These are phyloP conservation scores for Coturnix japonica DNA, from an alignment of 2,113 vertebrate genomes.

Conservation along the genomic window DNA sequence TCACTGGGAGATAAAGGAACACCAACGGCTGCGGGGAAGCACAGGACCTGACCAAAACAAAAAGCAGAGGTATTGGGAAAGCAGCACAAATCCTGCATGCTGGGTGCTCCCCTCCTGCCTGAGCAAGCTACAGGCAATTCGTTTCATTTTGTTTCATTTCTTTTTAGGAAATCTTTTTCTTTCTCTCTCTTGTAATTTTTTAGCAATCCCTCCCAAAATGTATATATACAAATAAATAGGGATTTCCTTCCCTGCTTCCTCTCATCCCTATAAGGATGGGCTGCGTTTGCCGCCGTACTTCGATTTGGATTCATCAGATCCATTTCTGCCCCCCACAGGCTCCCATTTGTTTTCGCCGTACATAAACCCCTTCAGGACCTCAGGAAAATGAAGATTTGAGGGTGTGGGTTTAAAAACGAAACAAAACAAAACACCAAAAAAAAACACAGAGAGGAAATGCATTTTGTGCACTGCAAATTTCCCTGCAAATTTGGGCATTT, in stretches of 20 bases:
- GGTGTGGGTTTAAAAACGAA: background rate
- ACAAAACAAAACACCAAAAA: too few species aligned
- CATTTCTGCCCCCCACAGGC: background rate
- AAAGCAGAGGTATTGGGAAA: background rate
- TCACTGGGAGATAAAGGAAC: slow-evolving; percentile 35
- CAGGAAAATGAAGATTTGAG: background rate
- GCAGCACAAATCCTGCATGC: rapidly evolving
- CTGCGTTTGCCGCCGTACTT: background rate
- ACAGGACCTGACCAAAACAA: background rate
- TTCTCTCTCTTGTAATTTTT: background rate
- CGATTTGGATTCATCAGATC: background rate
- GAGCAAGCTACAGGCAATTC: background rate
- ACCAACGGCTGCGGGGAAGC: background rate
- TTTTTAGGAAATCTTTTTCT: background rate
- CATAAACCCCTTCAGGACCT: background rate
- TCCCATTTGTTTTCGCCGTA: background rate
- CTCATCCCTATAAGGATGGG: background rate
- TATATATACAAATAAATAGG: background rate
- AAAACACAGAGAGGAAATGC: background rate
- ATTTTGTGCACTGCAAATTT: background rate
- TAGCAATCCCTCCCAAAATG: background rate
- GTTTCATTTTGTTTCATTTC: too few species aligned
- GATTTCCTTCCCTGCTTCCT: background rate
- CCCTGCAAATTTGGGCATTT: background rate
- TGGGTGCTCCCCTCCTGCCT: background rate